Base-by-base conservation (phyloP, 2,797 vertebrate genomes). In the Phoxinus dragarum region DNA sequence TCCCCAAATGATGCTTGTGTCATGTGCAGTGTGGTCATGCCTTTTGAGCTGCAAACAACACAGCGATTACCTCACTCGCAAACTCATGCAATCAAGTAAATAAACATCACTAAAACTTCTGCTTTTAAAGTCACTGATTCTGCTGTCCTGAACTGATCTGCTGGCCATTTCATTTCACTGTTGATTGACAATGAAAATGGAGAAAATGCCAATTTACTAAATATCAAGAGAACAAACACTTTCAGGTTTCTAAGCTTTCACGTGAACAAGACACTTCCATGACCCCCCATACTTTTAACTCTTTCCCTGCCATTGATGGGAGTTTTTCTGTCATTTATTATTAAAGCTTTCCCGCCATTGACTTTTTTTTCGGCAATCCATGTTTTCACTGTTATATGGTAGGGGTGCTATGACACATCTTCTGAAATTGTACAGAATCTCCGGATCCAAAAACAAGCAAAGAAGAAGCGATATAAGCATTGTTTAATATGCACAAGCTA, bases 1-100 rank as follows among this genome's bases (percentile, higher is more conserved):
- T 71, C 69, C 82, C 80, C 71, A 85, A 81, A 81, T 87, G 71
- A 86, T 76, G 23, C 42, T 36, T 61, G 4, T 8, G 59, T 88
- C 89, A 90, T 88, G 89, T 90, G 89, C 78, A 19, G 36, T 17
- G 7, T 17, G 79, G 79, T 90, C 87, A 90, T 76, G 75, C 73
- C 44, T 76, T 52, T 52, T 72, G 36, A 38, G 75, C 79, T 66
- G 10, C 19, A 68, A 74, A 61, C 72, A n/a, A 36, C 27, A 71
- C 27, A 56, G 27, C 19, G 49, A 49, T 77, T 76, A 88, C 76
- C n/a, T 76, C 81, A 82, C 76, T 52, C 12, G 27, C 5, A 66
- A 72, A 71, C 64, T 82, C 47, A 42, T 7, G 10, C 66, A 59
- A 54, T 27, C 27, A 56, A 80, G 11, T 76, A 61, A 73, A 87